Evolutionary conservation across 2,888 invertebrate genomes (phyloP).

Genomic region (Amphiduros pacificus): DNA sequence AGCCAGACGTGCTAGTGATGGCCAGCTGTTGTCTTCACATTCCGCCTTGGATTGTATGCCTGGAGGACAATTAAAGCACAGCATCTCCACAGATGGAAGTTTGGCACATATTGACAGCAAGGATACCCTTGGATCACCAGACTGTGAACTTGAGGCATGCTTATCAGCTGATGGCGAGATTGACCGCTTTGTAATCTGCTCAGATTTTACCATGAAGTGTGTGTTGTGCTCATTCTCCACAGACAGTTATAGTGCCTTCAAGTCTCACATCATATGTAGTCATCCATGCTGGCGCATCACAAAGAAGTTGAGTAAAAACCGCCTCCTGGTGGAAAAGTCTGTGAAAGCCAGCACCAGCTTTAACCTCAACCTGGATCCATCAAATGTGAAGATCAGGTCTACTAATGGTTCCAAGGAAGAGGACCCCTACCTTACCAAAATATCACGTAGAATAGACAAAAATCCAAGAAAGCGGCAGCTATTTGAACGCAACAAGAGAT

Average conservation of each 20-base stretch:
- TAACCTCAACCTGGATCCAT: background rate
- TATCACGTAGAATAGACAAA: conserved; percentile 3
- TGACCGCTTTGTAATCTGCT: conserved; percentile 29
- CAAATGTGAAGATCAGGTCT: background rate
- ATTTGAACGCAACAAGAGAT: conserved; percentile 26
- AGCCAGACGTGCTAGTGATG: background rate
- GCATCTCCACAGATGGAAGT: background rate
- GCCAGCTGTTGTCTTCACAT: no score
- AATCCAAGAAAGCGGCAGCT: conserved; percentile 20
- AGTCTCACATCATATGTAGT: conserved; percentile 31
- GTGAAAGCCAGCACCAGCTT: conserved; percentile 11
- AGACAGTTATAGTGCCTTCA: conserved; percentile 26
- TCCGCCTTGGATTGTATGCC: no score
- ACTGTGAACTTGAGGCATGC: background rate
- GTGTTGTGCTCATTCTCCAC: conserved; percentile 26
- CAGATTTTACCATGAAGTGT: conserved; percentile 28
- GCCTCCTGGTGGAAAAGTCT: conserved; percentile 28
- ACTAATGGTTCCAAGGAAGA: background rate
- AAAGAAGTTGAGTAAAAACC: conserved; percentile 30
- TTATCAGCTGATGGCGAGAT: conserved; percentile 6
- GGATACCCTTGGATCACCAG: background rate
- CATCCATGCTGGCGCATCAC: conserved; percentile 30
- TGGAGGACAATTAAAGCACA: no score
- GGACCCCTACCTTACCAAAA: background rate
- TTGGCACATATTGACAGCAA: no score